These are phyloP conservation scores for Stichodactyla helianthus DNA, from an alignment of 64 coral and sea anemone genomes.

Conservation along the genomic window DNA sequence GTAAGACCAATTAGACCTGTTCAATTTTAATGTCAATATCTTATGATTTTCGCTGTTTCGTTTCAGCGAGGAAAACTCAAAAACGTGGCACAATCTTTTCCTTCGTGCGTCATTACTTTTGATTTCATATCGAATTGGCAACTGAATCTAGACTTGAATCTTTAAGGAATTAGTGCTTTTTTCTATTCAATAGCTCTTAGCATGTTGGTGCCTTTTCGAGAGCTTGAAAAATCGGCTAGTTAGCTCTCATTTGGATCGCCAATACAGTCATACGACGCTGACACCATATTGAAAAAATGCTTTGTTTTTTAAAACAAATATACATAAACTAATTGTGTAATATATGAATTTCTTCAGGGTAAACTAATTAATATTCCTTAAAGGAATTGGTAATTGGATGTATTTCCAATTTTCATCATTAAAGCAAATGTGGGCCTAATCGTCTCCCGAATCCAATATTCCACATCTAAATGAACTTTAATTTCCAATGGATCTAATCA, in stretches of 20 bases:
- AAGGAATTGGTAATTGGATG: neutral
- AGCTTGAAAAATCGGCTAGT: neutral
- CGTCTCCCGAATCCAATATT: neutral
- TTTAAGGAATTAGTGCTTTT: neutral
- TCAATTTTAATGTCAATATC: neutral
- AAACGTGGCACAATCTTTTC: neutral
- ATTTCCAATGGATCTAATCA: neutral
- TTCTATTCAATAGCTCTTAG: neutral
- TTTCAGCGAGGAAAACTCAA: neutral
- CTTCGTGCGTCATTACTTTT: neutral
- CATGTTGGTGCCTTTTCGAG: neutral
- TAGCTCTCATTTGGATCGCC: neutral
- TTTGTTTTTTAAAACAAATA: too few species aligned
- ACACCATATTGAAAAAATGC: too few species aligned
- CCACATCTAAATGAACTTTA: neutral
- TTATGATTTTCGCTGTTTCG: neutral
- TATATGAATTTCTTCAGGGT: neutral
- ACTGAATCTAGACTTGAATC: neutral
- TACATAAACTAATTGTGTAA: neutral
- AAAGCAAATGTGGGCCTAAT: neutral
- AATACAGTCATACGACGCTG: neutral
- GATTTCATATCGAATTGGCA: constrained; percentile 5
- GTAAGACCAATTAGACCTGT: neutral
- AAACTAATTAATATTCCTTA: neutral
- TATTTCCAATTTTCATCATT: neutral